Evolutionary conservation across 2,113 vertebrate genomes (phyloP), one percentile per base, ranked within the genome.

Genomic region (Leuciscus idus): DNA sequence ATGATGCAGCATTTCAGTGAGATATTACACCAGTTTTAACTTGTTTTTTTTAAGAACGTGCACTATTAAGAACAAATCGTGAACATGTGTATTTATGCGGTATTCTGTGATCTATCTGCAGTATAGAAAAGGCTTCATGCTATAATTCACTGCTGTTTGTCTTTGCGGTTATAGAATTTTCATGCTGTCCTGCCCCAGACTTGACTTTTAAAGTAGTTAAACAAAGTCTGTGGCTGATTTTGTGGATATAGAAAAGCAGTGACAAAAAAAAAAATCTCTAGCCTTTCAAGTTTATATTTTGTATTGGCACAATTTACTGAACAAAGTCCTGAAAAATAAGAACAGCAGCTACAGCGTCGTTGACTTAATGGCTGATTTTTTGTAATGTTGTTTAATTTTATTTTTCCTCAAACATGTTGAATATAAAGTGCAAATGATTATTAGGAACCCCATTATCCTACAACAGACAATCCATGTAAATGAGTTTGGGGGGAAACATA

Each of bases 81-180:
- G 43, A 75, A 26, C 23, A 21, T 55, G 62, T 72, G 4, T 73
- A 79, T 80, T 72, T 4, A 33, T n/a, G 15, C 13, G 15, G 9
- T 55, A 21, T 75, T 61, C 79, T 77, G 48, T 70, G 55, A 21
- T 26, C 66, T 33, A 46, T 10, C 4, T 46, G 12, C 59, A 61
- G 74, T 30, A 62, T 23, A 50, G 57, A 33, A 50, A 12, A 52
- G 77, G 10, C 57, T 70, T 19, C 17, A 84, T 84, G 62, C 62
- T 36, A 75, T 81, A 30, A 81, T 62, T 87, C 12, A 43, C 33
- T 83, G 55, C 23, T 77, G 26, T 78, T 81, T 75, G 87, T 87
- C 83, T 85, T 87, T 88, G 83, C 78, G 64, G 72, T 33, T 15
- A 23, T 57, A 68, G 50, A 50, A 86, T 84, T 84, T 79, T 73